Evolutionary conservation across 2,888 invertebrate species (phyloP).

Genomic region (Dermolepida albohirtum): DNA sequence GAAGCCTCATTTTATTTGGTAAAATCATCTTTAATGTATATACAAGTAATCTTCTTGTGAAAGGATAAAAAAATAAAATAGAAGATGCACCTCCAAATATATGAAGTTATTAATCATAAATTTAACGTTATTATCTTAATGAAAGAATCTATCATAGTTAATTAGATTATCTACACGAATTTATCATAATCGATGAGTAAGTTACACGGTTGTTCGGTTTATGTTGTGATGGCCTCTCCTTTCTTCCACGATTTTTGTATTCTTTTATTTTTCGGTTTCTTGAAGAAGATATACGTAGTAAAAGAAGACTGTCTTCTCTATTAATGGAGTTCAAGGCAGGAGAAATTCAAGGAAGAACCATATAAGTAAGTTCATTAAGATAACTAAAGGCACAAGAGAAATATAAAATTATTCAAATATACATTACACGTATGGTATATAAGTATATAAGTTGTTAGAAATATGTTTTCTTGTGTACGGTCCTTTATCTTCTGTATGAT

Average conservation of each 20-base stretch:
- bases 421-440: background rate
- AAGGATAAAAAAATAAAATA: background rate
- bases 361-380: slow-evolving; percentile 37
- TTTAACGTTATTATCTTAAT: slow-evolving; percentile 31
- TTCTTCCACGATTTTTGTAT: slow-evolving; percentile 9
- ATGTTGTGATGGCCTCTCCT: slow-evolving; percentile 4
- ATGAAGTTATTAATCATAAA: slow-evolving; percentile 12
- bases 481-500: slow-evolving; percentile 28
- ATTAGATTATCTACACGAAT: slow-evolving; percentile 33
- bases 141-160: slow-evolving; percentile 37
- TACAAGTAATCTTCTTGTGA: too few species aligned
- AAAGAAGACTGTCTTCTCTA: too few species aligned
- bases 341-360: slow-evolving; percentile 35
- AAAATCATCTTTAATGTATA: slow-evolving; percentile 5
- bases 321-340: slow-evolving; percentile 37
- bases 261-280: slow-evolving; percentile 1
- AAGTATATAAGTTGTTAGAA: slow-evolving; percentile 18
- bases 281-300: too few species aligned
- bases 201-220: slow-evolving; percentile 23
- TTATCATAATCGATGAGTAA: slow-evolving; percentile 32
- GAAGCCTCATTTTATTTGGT: slow-evolving; percentile 21
- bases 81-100: background rate
- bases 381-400: slow-evolving; percentile 18
- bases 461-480: slow-evolving; percentile 16
- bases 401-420: slow-evolving; percentile 25